A percentile compares a stretch with the other conserved stretches of the same genome.
Evolutionary conservation across 2,113 vertebrate genomes (phyloP).

Genomic region (Piprites chloris): DNA sequence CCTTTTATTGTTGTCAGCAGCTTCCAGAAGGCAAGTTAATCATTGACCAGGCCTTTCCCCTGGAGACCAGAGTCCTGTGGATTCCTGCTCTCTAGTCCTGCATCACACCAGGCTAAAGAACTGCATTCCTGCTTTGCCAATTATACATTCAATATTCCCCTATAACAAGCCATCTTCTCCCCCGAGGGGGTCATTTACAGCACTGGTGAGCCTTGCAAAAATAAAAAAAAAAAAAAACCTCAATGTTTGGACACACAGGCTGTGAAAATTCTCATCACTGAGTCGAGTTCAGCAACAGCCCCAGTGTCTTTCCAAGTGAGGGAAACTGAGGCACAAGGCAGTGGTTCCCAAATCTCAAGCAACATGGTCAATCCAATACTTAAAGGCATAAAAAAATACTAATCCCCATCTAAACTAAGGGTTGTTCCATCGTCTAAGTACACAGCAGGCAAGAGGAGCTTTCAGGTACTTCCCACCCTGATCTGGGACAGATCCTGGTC

Average conservation of each 20-base stretch:
- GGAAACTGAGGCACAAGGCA: neutral
- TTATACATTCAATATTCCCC: neutral
- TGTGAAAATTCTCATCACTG: neutral
- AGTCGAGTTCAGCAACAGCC: too few species aligned
- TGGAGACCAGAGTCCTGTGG: slow-evolving; percentile 19
- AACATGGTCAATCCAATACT: rapidly evolving
- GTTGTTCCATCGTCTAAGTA: neutral
- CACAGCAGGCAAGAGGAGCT: neutral
- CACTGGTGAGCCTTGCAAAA: neutral
- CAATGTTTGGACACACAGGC: rapidly evolving
- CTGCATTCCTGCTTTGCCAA: neutral
- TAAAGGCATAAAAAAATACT: rapidly evolving
- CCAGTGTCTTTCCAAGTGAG: neutral
- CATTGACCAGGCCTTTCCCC: slow-evolving; percentile 50
- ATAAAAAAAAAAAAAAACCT: neutral
- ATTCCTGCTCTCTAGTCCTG: neutral
- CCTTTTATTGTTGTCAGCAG: slow-evolving; percentile 29
- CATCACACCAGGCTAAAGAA: neutral
- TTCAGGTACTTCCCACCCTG: neutral
- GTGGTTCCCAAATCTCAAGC: neutral
- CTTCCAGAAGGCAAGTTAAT: slow-evolving; percentile 61
- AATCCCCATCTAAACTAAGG: neutral
- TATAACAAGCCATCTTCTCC: neutral
- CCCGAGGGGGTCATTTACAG: neutral
- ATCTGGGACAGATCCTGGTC: neutral